These are phyloP conservation scores for Geodia barretti DNA, from an alignment of 37 sponge, comb jelly and placozoan species.

Conservation along the genomic window DNA sequence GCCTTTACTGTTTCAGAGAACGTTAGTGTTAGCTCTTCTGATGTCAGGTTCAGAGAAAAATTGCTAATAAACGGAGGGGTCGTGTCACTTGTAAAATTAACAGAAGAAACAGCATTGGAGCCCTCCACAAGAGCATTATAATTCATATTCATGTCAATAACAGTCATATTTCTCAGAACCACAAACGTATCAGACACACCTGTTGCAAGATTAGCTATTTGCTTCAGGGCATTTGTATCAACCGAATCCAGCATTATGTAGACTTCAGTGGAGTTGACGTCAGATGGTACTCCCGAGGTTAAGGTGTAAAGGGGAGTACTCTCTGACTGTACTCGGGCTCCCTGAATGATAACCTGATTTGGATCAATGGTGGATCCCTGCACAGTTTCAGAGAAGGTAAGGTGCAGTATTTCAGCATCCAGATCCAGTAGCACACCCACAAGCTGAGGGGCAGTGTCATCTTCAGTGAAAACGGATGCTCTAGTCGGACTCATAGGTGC, in stretches of 20 bases:
- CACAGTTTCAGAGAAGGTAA: conserved; percentile 85
- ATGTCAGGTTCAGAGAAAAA: conserved; percentile 66
- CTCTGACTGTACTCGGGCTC: not conserved
- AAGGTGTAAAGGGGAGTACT: conserved; percentile 21
- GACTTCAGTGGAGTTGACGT: conserved; percentile 49
- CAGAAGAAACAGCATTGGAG: conserved; percentile 22
- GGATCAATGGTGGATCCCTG: conserved; percentile 62
- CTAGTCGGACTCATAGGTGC: conserved; percentile 19
- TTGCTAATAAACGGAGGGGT: conserved; percentile 54
- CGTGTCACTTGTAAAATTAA: conserved; percentile 42
- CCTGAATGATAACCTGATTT: conserved; percentile 67
- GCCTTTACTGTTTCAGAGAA: conserved; percentile 85
- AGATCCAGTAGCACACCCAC: conserved; percentile 50
- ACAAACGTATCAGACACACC: conserved; percentile 55
- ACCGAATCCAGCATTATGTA: conserved; percentile 20
- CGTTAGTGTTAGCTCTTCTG: conserved; percentile 55
- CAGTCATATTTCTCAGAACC: conserved; percentile 50
- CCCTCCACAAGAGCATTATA: conserved; percentile 33
- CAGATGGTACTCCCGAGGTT: conserved; percentile 42
- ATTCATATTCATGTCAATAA: conserved; percentile 77
- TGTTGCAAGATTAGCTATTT: conserved; percentile 62
- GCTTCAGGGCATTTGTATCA: conserved; percentile 69
- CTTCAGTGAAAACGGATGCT: conserved; percentile 38
- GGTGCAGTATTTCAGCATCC: conserved; percentile 28
- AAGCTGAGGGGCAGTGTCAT: conserved; percentile 42